Conservation (phyloP, 2,888 invertebrate genomes). For the Dastarcus helophoroides region DNA sequence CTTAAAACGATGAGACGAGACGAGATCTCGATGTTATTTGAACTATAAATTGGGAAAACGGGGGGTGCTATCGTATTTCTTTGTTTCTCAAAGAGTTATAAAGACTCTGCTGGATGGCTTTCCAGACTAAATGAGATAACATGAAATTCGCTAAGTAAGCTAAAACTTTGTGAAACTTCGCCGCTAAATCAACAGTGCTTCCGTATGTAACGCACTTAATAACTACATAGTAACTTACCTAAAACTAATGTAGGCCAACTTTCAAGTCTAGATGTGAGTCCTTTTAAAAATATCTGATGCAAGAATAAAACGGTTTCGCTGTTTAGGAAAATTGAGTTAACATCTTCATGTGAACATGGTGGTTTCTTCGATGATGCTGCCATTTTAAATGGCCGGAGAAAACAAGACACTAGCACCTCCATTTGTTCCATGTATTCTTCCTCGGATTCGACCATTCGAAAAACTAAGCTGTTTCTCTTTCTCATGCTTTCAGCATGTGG, state of each 20-base stretch:
- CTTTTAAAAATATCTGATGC: conserved; percentile 89
- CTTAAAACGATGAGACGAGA: too few species aligned
- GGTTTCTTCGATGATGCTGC: conserved; percentile 89
- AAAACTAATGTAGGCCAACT: conserved; percentile 88
- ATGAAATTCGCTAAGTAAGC: too few species aligned
- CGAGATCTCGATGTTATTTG: too few species aligned
- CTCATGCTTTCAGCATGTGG: conserved; percentile 91
- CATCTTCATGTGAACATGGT: conserved; percentile 85
- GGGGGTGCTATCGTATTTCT: too few species aligned
- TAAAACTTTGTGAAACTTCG: too few species aligned
- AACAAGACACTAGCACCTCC: conserved; percentile 74
- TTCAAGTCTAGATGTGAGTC: conserved; percentile 80
- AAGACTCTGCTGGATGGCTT: too few species aligned
- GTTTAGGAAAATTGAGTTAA: conserved; percentile 87
- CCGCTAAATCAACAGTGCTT: too few species aligned
- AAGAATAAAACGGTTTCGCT: conserved; percentile 85
- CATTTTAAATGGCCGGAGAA: conserved; percentile 84
- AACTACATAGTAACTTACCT: conserved; percentile 57
- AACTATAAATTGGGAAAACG: too few species aligned
- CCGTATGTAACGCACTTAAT: too few species aligned
- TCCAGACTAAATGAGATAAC: too few species aligned
- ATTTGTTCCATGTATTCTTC: conserved; percentile 88
- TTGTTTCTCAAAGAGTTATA: too few species aligned
- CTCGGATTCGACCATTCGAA: conserved; percentile 87
- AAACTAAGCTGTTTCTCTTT: conserved; percentile 78